Evolutionary conservation across 2,888 invertebrate species (phyloP), one percentile per base, ranked within the genome.

Genomic region (Drosophila sordidula): DNA sequence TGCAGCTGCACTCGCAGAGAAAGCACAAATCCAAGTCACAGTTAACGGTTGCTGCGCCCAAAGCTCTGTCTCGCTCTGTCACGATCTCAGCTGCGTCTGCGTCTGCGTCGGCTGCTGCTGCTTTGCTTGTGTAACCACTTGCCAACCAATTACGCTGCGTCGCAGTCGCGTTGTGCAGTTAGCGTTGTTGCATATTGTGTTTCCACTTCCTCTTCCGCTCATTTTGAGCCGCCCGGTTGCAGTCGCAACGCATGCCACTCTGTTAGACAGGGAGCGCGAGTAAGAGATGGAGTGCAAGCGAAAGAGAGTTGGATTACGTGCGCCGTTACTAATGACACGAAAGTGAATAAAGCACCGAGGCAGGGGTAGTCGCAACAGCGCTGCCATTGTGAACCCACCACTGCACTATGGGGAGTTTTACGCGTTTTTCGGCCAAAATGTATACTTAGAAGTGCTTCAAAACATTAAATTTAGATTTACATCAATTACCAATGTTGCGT

Each of bases 131-230:
- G 82, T 87, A 85, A 87, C 72, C 67, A 73, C 67, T 76, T 70
- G 71, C 68, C 72, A 74, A 72, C 67, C 87, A 87, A 87, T 84
- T 87, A 87, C 78, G 73, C 76, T 70, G 74, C 87, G 74, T 78
- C 65, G 84, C 65, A 65, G 72, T 64, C 59, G 64, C 56, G 45
- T 22, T 56, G 71, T 65, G 68, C 69, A 62, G 74, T 70, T 64
- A 59, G 51, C 62, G 62, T 74, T 76, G 72, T 76, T 87, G 84
- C 84, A 86, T 80, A 85, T 80, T 85, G 84, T 80, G 57, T 87
- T 85, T 82, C 84, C 73, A 85, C 85, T 85, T 85, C 85, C 87
- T 85, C 85, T 85, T 85, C 85, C 85, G 85, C 70, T 87, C 76
- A 70, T 67, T 77, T 70, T 55, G 54, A 62, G 64, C 66, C 70